Evolutionary conservation across 2,888 invertebrate species (phyloP).

Genomic region (Coleophora deauratella): DNA sequence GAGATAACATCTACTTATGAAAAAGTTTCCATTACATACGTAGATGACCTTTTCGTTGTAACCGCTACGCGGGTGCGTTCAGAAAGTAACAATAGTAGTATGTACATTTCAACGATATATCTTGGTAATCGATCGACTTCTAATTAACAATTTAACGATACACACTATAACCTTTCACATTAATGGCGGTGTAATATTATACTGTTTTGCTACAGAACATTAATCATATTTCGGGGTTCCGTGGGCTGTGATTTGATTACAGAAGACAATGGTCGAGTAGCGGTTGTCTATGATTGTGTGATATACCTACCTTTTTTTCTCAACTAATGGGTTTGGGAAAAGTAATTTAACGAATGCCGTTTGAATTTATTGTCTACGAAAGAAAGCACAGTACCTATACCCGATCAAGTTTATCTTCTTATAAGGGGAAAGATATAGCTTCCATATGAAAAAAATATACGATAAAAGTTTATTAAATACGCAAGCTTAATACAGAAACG

Average conservation of each 20-base stretch:
- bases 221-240: slow-evolving; percentile 45
- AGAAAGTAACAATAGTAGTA: too few species aligned
- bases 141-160: slow-evolving; percentile 19
- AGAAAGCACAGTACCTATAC: background rate
- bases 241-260: slow-evolving; percentile 11
- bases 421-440: too few species aligned
- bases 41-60: too few species aligned
- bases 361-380: background rate
- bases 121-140: slow-evolving; percentile 14
- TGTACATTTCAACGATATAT: too few species aligned
- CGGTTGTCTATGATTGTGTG: background rate
- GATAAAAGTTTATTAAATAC: too few species aligned
- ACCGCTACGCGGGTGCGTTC: too few species aligned
- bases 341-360: too few species aligned
- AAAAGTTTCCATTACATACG: too few species aligned
- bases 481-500: too few species aligned
- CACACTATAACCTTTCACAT: slow-evolving; percentile 11
- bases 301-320: background rate
- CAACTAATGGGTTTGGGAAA: too few species aligned
- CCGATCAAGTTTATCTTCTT: too few species aligned
- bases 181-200: slow-evolving; percentile 12
- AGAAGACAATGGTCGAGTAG: slow-evolving; percentile 4
- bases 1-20: slow-evolving; percentile 1
- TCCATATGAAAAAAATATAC: too few species aligned
- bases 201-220: slow-evolving; percentile 30